Conservation (phyloP, 2,888 invertebrate species). For the Lasioglossum morio region DNA sequence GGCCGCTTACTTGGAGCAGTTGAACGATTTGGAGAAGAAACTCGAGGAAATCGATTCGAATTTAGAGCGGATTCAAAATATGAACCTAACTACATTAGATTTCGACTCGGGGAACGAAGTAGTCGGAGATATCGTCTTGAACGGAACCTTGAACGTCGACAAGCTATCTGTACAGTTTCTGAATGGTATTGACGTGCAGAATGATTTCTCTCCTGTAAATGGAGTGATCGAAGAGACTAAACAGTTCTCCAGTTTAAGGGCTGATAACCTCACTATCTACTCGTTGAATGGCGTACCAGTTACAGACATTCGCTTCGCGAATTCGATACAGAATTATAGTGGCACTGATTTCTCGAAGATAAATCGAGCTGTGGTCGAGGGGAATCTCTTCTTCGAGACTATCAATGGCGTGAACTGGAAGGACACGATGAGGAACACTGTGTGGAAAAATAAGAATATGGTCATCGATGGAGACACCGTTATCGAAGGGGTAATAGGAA, state of each 20-base stretch:
- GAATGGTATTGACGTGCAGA: conserved; percentile 76
- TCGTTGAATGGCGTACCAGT: conserved; percentile 79
- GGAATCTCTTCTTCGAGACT: conserved; percentile 73
- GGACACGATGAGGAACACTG: conserved; percentile 83
- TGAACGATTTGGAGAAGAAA: conserved; percentile 51
- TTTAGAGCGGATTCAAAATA: conserved; percentile 51
- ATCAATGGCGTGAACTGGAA: conserved; percentile 86
- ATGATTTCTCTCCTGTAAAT: conserved; percentile 74
- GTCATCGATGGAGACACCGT: conserved; percentile 82
- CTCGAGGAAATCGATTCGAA: conserved; percentile 61
- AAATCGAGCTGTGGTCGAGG: conserved; percentile 64
- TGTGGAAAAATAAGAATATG: conserved; percentile 84
- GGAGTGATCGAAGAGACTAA: conserved; percentile 67
- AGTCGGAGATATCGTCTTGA: conserved; percentile 78
- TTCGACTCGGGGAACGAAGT: conserved; percentile 73
- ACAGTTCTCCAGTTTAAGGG: conserved; percentile 69
- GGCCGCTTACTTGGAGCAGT: background rate
- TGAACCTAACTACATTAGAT: conserved; percentile 48
- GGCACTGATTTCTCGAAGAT: conserved; percentile 70
- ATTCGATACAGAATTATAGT: conserved; percentile 69
- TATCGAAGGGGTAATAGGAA: conserved; percentile 85
- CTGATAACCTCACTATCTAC: conserved; percentile 67
- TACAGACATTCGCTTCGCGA: conserved; percentile 76
- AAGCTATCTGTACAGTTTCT: conserved; percentile 75
- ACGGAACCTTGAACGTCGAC: conserved; percentile 74